Evolutionary conservation across 1,140 invertebrate species (phyloP), one percentile per base, ranked within the genome.

Genomic region (Bactericera cockerelli): DNA sequence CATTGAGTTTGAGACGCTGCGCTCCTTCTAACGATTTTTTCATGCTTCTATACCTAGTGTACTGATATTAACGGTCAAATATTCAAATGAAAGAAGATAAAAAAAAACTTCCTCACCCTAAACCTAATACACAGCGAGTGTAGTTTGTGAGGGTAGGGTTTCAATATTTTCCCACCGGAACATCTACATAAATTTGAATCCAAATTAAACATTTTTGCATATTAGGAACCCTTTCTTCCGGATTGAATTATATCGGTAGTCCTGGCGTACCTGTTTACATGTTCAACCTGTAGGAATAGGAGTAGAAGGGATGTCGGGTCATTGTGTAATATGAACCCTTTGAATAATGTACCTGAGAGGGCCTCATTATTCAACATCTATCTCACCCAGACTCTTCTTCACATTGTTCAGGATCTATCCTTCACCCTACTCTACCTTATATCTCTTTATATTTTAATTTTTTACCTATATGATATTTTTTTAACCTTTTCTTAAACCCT

Each of bases 191-290:
- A 49, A 49, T 49, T 49, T 49, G 42, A 49, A 49, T 49, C n/a
- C n/a, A 49, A 49, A 49, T 49, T 49, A 49, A 49, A 49, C 42
- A 49, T 49, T 49, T 49, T 49, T 49, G 42, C 42, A 49, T 49
- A 49, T 49, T 49, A 6, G n/a, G 42, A 49, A 49, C 42, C 42
- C 42, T 49, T 49, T 49, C 42, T 49, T 49, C 42, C 42, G 42
- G 42, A 16, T 49, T 49, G 19, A 49, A 49, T 49, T 49, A 49
- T 49, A 49, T 49, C 8, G n/a, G n/a, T 31, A 31, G n/a, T n/a
- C 28, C 28, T 31, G 16, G 16, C 33, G n/a, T 49, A 49, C 42
- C 42, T 49, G 42, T 49, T 16, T 49, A 8, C 4, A 49, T 49
- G 22, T 49, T 49, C 42, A 49, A 49, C 42, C 42, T 49, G 42